Conservation (phyloP, 1,140 invertebrate species). For the Pissodes strobi region DNA sequence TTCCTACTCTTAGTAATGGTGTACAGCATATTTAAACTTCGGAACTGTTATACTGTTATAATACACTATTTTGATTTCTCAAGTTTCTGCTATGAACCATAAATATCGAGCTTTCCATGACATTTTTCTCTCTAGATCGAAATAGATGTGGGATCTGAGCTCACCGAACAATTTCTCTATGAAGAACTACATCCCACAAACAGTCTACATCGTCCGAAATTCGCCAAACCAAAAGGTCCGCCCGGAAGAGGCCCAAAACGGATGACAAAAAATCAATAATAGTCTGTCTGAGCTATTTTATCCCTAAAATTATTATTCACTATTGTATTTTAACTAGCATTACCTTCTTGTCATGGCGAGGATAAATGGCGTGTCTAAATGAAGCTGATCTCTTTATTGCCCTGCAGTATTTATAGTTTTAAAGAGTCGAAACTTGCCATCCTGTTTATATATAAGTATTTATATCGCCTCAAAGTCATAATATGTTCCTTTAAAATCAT, state of each 20-base stretch:
- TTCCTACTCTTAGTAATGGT: too few species aligned
- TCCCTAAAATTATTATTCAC: too few species aligned
- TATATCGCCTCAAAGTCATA: too few species aligned
- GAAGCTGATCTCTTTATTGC: too few species aligned
- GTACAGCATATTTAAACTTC: too few species aligned
- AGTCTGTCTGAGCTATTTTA: too few species aligned
- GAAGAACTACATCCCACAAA: slow-evolving; percentile 95
- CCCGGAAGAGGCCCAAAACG: slow-evolving; percentile 88
- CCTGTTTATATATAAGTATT: neutral
- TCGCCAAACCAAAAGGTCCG: slow-evolving; percentile 94
- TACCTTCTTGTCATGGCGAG: neutral
- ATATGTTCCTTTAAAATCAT: too few species aligned
- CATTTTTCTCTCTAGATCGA: slow-evolving; percentile 77
- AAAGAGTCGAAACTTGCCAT: neutral
- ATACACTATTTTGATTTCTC: too few species aligned
- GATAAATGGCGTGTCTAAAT: neutral
- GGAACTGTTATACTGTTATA: too few species aligned
- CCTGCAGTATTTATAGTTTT: too few species aligned
- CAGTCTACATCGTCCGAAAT: slow-evolving; percentile 86
- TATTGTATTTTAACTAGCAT: neutral
- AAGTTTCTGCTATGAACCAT: too few species aligned
- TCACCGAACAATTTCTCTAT: slow-evolving; percentile 87
- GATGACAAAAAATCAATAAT: slow-evolving; percentile 71
- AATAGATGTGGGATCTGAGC: slow-evolving; percentile 85
- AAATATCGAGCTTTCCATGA: too few species aligned